Base-by-base conservation (phyloP, 2,797 vertebrate species). In the Crenichthys baileyi region DNA sequence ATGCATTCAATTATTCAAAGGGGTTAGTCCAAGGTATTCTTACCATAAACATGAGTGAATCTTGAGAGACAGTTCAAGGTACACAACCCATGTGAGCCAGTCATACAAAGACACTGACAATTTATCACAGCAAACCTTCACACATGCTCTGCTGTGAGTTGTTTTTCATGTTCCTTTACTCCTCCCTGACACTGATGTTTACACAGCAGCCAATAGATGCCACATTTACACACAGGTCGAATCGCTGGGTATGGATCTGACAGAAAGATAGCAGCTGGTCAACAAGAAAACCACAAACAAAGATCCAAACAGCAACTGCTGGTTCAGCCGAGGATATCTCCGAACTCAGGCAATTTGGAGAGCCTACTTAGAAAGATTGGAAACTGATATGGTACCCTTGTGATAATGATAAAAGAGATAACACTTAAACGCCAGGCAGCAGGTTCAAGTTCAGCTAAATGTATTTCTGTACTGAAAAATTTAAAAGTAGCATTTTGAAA, bases 221-320 rank as follows among this genome's bases (percentile, higher is more conserved):
- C 60, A 60, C 29, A 39, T 60, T 15, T 22, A 60, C 36, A 70
- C 44, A 39, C 15, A 6, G 4, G 15, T 26, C 53, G 58, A 70
- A 39, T 44, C 56, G 65, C 16, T 20, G 51, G 16, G 51, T 53
- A 20, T 5, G 51, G 18, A 1, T 18, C 20, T 5, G 18, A 53
- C 51, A 68, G 50, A 51, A 46, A 46, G 58, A 12, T 75, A 31
- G 58, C 74, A 44, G 74, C 24, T 53, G 71, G 41, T 70, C 77
- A 16, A 56, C 53, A 41, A n/a, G 46, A 85, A 77, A 72, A 86
- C 36, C 36, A 4, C 36, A 79, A 81, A 48, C 78, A 78, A 73
- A 26, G 4, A 73, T 76, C 41, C 58, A 55, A 63, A 76, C 44
- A 2, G 48, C 61, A n/a, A 50, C 18, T 24, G 11, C 60, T 63